These are phyloP conservation scores for Hypena proboscidalis DNA, from an alignment of 2,888 invertebrate species.

Conservation along the genomic window DNA sequence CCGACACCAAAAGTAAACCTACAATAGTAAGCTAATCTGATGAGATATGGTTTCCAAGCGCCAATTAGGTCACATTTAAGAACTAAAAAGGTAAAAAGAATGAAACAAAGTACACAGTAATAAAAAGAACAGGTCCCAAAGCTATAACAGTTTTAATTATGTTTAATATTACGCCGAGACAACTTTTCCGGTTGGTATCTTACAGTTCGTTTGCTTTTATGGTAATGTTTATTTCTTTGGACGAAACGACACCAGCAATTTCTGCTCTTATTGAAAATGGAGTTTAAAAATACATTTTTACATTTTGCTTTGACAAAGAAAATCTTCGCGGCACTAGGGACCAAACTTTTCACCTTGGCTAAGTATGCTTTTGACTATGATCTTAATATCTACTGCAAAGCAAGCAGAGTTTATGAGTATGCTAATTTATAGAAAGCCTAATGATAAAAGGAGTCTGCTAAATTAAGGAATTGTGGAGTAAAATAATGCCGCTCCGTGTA, in stretches of 20 bases:
- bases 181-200: constrained; percentile 55
- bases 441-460: no score
- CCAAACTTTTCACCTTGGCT: no score
- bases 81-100: constrained; percentile 19
- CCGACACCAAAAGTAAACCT: constrained; percentile 4
- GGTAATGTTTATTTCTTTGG: constrained; percentile 60
- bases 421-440: no score
- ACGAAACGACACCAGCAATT: constrained; percentile 30
- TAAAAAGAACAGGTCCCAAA: constrained; percentile 51
- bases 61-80: constrained; percentile 26
- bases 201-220: constrained; percentile 63
- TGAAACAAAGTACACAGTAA: constrained; percentile 39
- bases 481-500: no score
- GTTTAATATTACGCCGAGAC: constrained; percentile 62
- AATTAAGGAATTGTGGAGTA: no score
- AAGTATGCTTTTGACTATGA: no score
- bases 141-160: constrained; percentile 74
- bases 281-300: constrained; percentile 4
- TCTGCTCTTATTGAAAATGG: constrained; percentile 33
- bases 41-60: constrained; percentile 18
- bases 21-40: constrained; percentile 24
- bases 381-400: no score
- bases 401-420: no score
- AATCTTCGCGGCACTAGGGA: neutral
- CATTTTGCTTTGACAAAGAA: neutral